phyloP scores from a whole-genome alignment of 2,113 vertebrate genomes.

The Pontoporia blainvillei region DNA sequence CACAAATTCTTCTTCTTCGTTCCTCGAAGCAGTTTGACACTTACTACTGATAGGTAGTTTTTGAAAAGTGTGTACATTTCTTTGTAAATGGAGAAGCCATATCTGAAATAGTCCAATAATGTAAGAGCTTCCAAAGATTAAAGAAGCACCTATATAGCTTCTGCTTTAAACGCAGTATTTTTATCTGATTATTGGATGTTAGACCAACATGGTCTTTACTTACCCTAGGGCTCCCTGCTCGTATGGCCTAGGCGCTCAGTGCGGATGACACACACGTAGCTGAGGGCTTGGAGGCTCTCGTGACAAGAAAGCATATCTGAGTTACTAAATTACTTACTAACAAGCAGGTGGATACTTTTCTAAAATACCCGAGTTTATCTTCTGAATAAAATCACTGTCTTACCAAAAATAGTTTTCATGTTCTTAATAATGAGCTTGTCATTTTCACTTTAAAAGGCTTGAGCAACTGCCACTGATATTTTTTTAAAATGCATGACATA shows the following conservation, averaged over 20 bases:
- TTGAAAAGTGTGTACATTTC: neutral
- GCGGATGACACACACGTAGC: neutral
- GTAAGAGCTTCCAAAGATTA: slow-evolving; percentile 7
- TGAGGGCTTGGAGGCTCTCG: neutral
- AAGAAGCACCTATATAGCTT: neutral
- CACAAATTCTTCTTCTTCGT: neutral
- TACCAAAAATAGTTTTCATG: slow-evolving; percentile 46
- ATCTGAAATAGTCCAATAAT: neutral
- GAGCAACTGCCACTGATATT: slow-evolving; percentile 27
- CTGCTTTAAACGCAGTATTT: slow-evolving; percentile 18
- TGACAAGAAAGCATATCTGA: neutral
- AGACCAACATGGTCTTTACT: neutral
- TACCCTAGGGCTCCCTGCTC: neutral
- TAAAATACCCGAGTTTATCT: slow-evolving; percentile 20
- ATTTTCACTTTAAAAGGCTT: slow-evolving; percentile 69
- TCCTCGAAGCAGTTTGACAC: neutral
- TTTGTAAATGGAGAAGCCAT: slow-evolving; percentile 34
- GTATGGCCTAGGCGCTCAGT: neutral
- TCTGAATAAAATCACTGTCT: slow-evolving; percentile 38
- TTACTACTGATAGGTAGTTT: neutral
- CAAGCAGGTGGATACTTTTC: neutral
- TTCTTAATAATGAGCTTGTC: slow-evolving; percentile 56
- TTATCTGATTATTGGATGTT: neutral
- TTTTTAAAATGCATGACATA: slow-evolving; percentile 62
- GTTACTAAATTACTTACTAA: neutral